Percentiles rank a stretch among this genome's conserved stretches.
These are phyloP conservation scores for Chaenodraco wilsoni DNA, from an alignment of 2,797 vertebrate species.

Conservation along the genomic window DNA sequence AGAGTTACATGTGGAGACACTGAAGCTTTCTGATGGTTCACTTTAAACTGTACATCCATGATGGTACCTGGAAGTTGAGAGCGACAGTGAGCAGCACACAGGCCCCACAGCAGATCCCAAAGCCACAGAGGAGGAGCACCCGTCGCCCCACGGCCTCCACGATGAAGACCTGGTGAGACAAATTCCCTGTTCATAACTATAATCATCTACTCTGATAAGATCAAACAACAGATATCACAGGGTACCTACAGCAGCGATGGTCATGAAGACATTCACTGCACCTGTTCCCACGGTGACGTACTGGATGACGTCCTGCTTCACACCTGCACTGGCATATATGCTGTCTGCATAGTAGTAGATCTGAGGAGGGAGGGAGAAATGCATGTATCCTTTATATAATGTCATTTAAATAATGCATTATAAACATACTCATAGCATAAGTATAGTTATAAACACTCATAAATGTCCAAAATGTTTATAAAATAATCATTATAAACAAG, in stretches of 20 bases:
- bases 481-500: no score
- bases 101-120: conserved; percentile 86
- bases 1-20: conserved; percentile 21
- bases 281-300: conserved; percentile 92
- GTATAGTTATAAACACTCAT: no score
- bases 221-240: conserved; percentile 3
- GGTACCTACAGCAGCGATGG: conserved; percentile 84
- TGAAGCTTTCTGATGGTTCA: not conserved
- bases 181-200: not conserved
- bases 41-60: no score
- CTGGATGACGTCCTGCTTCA: conserved; percentile 81
- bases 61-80: conserved; percentile 88
- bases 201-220: not conserved
- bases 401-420: no score
- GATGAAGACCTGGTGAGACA: conserved; percentile 86
- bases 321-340: conserved; percentile 89
- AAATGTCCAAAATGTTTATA: no score
- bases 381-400: no score
- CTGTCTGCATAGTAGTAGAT: conserved; percentile 95
- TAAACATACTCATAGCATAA: no score
- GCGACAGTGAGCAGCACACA: conserved; percentile 87
- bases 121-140: conserved; percentile 89
- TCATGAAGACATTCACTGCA: conserved; percentile 92
- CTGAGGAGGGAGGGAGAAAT: conserved; percentile 72
- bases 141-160: conserved; percentile 90